Evolutionary conservation across 2,888 invertebrate species (phyloP), one percentile per base, ranked within the genome.

Genomic region (Nebria salina): DNA sequence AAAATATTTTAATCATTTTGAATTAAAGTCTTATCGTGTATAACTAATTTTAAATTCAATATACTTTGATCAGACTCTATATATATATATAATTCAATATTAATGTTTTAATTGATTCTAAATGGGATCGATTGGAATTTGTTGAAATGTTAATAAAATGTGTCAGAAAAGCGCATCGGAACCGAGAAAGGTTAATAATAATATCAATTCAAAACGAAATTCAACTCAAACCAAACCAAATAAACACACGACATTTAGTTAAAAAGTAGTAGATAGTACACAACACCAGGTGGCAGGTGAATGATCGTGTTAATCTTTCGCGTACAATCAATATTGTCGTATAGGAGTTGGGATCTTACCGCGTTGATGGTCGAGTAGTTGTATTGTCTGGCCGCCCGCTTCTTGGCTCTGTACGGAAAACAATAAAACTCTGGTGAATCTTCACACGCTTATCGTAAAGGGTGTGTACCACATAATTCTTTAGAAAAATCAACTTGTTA

Each of bases 281-380:
- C 54, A 54, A 54, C 54, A 54, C 54, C 54, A 54, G 54, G 54
- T 54, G 54, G 54, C 54, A 54, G 66, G 15, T 66, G 70, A 34
- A 70, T 70, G 70, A 70, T 25, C 70, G 70, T 70, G 70, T 70
- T 70, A 25, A 70, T 25, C 34, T 70, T 34, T 25, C 70, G 70
- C 34, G 25, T 70, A 66, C n/a, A 26, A 7, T 15, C 25, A 70
- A 34, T 26, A 70, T 70, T 70, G 70, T 34, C 26, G 11, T 70
- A 34, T 25, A 70, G 70, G 11, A 70, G 70, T 8, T 78, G 75
- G 41, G 20, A 41, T 86, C 95, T 96, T 96, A 97, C 97, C 96
- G 95, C 97, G 96, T 95, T 97, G 97, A 91, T 95, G 94, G 91
- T 94, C 93, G 92, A 97, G 92, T 93, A 94, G 94, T 91, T 95